phyloP scores from a whole-genome alignment of 92 coral and sea anemone species.

The Hydrozoanthus gracilis region DNA sequence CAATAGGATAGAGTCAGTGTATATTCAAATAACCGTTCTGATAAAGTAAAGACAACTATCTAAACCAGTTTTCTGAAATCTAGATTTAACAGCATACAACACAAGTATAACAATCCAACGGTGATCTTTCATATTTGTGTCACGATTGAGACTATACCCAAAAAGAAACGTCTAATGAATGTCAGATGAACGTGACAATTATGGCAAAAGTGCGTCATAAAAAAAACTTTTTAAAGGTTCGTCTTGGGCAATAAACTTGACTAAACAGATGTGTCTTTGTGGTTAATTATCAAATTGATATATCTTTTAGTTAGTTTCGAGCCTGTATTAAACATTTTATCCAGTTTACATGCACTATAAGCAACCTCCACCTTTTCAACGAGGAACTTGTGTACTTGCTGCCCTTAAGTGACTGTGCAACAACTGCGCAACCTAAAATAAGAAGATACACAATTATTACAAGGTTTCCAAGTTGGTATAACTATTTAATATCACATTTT shows the following conservation, averaged over 20 bases:
- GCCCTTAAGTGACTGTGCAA: conserved; percentile 84
- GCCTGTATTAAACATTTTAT: background rate
- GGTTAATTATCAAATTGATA: background rate
- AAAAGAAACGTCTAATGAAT: no score
- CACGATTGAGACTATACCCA: no score
- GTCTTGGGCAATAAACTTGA: no score
- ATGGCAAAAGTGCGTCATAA: no score
- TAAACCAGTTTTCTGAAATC: background rate
- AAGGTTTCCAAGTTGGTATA: background rate
- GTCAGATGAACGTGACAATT: no score
- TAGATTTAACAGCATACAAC: background rate
- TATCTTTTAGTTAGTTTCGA: background rate
- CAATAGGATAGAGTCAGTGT: background rate
- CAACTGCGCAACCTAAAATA: conserved; percentile 66
- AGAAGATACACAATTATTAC: background rate
- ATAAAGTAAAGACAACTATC: background rate
- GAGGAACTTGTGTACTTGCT: conserved; percentile 90
- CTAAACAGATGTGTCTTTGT: no score
- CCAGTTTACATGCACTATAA: background rate
- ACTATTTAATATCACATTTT: no score
- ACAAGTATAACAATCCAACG: no score
- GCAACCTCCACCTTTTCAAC: conserved; percentile 73
- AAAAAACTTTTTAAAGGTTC: no score
- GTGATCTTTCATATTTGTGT: no score
- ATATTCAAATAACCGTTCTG: background rate